Base-by-base conservation (phyloP, 2,113 vertebrate genomes). In the Apodemus speciosus region DNA sequence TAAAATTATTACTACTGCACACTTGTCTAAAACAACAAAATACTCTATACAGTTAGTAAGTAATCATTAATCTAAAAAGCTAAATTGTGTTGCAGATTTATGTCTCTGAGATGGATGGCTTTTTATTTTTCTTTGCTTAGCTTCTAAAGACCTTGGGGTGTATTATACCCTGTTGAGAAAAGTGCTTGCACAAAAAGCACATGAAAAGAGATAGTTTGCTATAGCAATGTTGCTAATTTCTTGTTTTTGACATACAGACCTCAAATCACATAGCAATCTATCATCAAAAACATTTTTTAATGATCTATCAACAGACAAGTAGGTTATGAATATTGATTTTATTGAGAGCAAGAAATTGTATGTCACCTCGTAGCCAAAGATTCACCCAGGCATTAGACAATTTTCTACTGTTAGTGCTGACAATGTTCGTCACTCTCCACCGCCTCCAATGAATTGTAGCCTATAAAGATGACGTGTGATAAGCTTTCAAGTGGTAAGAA, bases 1-100 rank as follows among this genome's bases (percentile, higher is more conserved):
- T 68, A 68, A 21, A 91, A 95, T 72, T 79, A 85, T 68, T 89
- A 83, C 51, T 92, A 90, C 72, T 92, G 35, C 20, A 85, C 6
- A 85, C 11, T n/a, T 73, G 20, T 85, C 13, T 4, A 53, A 94
- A 94, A 64, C 16, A 56, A 81, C 11, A 90, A 60, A 85, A 92
- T 20, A 0, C 58, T 64, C 76, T 73, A 95, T 58, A 71, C 25
- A 83, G n/a, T 60, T 84, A 79, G 15, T 75, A 89, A 92, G 53
- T 80, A 75, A 81, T 68, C 69, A 84, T 77, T 76, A 56, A n/a
- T 66, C 64, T 71, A 93, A 79, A 85, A 87, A 40, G 73, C 62
- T 81, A 88, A 73, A 32, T 85, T 76, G 40, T 81, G 53, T 53
- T 89, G 13, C 73, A 90, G n/a, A 90, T 76, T 14, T 30, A 69